phyloP scores from a whole-genome alignment of 2,888 invertebrate species.

The Seladonia tumulorum region DNA sequence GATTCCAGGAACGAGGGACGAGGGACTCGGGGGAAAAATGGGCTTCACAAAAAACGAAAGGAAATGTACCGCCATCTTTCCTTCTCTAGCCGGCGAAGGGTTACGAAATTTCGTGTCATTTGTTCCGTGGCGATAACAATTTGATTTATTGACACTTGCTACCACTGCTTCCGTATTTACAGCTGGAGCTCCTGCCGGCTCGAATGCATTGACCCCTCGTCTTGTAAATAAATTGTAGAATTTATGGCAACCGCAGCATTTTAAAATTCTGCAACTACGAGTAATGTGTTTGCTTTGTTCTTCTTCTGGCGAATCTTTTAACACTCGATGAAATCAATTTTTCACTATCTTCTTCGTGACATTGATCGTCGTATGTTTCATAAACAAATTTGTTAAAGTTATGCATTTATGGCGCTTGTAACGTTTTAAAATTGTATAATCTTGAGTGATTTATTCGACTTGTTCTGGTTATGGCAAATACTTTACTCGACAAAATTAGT shows the following conservation, averaged over 20 bases:
- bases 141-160: neutral
- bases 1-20: constrained; percentile 47
- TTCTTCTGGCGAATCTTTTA: no score
- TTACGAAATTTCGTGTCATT: constrained; percentile 18
- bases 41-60: constrained; percentile 6
- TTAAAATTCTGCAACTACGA: neutral
- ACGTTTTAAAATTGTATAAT: no score
- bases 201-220: neutral
- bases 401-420: no score
- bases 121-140: neutral
- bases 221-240: neutral
- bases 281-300: neutral
- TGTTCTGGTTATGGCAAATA: no score
- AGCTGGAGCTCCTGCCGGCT: neutral
- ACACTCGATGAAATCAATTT: no score
- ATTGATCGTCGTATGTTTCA: no score
- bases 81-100: no score
- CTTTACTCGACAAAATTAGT: no score
- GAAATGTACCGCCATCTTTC: constrained; percentile 18
- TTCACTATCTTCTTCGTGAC: no score
- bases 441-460: no score
- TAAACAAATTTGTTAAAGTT: no score
- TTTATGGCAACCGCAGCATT: neutral
- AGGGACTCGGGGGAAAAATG: constrained; percentile 7
- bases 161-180: neutral